Evolutionary conservation across 2,888 invertebrate species (phyloP).

Genomic region (Drosophila picticornis): DNA sequence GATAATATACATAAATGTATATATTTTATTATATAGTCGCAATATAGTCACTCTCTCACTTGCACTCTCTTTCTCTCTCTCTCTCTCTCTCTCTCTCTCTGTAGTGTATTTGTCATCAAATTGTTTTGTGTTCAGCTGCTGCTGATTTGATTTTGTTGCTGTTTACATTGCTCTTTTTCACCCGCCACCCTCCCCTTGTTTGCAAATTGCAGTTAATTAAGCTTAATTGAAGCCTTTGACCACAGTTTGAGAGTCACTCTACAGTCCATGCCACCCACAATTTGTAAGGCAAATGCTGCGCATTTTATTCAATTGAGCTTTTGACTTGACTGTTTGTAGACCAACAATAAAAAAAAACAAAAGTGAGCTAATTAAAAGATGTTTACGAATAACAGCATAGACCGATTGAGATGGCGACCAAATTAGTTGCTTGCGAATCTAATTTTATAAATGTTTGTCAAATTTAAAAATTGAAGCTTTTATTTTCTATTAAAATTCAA

Average conservation of each 20-base stretch:
- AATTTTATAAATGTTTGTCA: not conserved
- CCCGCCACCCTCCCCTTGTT: not conserved
- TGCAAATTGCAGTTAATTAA: constrained; percentile 76
- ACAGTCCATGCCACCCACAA: constrained; percentile 35
- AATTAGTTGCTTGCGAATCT: not conserved
- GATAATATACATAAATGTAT: constrained; percentile 17
- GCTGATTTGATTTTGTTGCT: constrained; percentile 35
- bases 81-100: not conserved
- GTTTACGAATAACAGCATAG: not conserved
- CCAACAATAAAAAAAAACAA: not conserved
- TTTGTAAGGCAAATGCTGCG: constrained; percentile 26
- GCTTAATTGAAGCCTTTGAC: constrained; percentile 64
- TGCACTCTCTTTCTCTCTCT: not conserved
- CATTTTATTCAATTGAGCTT: constrained; percentile 67
- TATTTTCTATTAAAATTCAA: not conserved
- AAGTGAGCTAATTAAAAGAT: not conserved
- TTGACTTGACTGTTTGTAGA: constrained; percentile 58
- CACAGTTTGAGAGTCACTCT: constrained; percentile 61
- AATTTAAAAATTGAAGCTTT: not conserved
- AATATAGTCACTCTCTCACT: constrained; percentile 9
- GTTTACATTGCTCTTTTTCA: constrained; percentile 21
- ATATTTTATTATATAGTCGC: constrained; percentile 29
- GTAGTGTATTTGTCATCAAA: constrained; percentile 16
- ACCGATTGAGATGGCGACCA: not conserved
- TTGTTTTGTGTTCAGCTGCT: constrained; percentile 23